Evolutionary conservation across 2,113 vertebrate species (phyloP).

Genomic region (Micronycteris hirsuta): DNA sequence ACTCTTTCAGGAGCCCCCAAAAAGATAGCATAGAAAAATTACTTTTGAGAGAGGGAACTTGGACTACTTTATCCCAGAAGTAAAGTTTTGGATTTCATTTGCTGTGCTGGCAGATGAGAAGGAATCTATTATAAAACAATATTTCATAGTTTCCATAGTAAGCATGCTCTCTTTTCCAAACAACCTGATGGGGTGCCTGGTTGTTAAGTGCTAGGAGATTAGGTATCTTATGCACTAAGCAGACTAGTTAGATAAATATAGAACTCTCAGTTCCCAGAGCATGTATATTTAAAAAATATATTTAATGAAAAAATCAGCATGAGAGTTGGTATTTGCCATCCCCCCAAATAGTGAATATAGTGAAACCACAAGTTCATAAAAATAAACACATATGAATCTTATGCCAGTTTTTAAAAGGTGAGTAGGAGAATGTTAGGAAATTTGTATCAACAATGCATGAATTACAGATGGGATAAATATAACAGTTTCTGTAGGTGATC

Average conservation of each 20-base stretch:
- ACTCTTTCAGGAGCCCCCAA: background rate
- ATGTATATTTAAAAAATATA: conserved; percentile 64
- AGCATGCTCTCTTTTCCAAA: conserved; percentile 35
- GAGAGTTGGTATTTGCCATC: conserved; percentile 61
- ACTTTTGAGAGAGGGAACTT: background rate
- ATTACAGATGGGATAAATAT: conserved; percentile 58
- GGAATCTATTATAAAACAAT: conserved; percentile 21
- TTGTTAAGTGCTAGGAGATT: conserved; percentile 60
- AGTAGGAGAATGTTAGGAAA: conserved; percentile 33
- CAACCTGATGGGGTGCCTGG: conserved; percentile 51
- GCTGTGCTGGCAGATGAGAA: conserved; percentile 5
- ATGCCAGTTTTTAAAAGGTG: conserved; percentile 52
- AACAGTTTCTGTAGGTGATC: conserved; percentile 18
- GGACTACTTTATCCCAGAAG: background rate
- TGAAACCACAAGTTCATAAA: conserved; percentile 60
- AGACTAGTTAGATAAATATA: conserved; percentile 56
- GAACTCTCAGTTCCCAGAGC: conserved; percentile 67
- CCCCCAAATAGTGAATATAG: conserved; percentile 48
- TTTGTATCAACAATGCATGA: conserved; percentile 41
- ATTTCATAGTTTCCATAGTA: conserved; percentile 53
- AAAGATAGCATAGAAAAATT: background rate
- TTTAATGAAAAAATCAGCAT: conserved; percentile 71
- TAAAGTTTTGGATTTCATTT: conserved; percentile 27
- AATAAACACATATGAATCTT: conserved; percentile 61
- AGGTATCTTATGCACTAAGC: conserved; percentile 53